Conservation (phyloP, 1,140 invertebrate genomes). For the Choristoneura fumiferana region DNA sequence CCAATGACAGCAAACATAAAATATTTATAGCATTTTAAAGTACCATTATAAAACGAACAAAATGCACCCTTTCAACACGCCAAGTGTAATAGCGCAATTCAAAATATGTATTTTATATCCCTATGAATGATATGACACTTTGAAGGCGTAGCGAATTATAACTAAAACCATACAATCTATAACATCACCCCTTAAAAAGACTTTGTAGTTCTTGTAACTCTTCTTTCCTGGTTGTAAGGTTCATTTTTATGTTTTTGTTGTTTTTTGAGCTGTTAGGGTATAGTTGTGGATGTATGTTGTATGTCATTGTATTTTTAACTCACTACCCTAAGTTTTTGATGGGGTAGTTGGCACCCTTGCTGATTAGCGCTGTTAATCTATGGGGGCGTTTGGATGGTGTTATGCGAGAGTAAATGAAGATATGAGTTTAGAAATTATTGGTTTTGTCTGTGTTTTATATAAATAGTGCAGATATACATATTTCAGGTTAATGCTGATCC, state of each 20-base stretch:
- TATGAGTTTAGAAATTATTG: not conserved
- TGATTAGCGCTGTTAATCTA: conserved; percentile 77
- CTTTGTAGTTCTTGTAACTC: too few species aligned
- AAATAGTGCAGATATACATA: too few species aligned
- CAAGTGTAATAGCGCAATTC: conserved; percentile 60
- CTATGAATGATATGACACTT: conserved; percentile 73
- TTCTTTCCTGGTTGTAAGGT: conserved; percentile 27
- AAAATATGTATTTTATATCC: conserved; percentile 73
- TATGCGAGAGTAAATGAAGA: conserved; percentile 31
- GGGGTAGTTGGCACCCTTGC: conserved; percentile 69
- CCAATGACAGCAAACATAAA: conserved; percentile 21
- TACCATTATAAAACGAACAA: conserved; percentile 53
- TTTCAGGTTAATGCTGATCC: too few species aligned
- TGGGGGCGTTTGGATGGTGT: conserved; percentile 50
- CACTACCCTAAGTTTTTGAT: conserved; percentile 50
- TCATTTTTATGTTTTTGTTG: conserved; percentile 16
- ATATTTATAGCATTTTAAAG: conserved; percentile 47
- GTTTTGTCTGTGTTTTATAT: too few species aligned
- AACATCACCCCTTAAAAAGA: too few species aligned
- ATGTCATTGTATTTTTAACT: conserved; percentile 75
- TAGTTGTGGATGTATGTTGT: conserved; percentile 37
- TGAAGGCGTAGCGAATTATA: conserved; percentile 73
- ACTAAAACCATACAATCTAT: conserved; percentile 35
- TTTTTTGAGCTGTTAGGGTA: conserved; percentile 19
- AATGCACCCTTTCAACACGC: conserved; percentile 42